Evolutionary conservation across 2,797 vertebrate species (phyloP).

Genomic region (Sebastes nivosus): DNA sequence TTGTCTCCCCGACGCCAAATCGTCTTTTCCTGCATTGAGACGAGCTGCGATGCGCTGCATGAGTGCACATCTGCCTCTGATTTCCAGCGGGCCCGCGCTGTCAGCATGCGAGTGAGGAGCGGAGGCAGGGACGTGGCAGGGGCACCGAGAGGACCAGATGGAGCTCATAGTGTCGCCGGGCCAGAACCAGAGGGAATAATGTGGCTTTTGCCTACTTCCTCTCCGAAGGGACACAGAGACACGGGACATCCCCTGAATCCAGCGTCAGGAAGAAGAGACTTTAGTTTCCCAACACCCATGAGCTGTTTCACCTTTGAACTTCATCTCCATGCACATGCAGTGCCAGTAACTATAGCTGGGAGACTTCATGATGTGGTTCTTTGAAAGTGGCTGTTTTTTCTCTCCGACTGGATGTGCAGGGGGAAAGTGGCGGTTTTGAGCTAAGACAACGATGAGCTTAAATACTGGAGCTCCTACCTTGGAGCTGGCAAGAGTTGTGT

Average conservation of each 20-base stretch:
- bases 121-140: conserved; percentile 72
- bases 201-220: conserved; percentile 63
- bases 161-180: conserved; percentile 52
- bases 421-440: conserved; percentile 64
- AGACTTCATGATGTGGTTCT: conserved; percentile 36
- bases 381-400: conserved; percentile 31
- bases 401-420: conserved; percentile 21
- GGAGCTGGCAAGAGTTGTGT: conserved; percentile 75
- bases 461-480: conserved; percentile 76
- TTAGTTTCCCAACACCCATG: conserved; percentile 33
- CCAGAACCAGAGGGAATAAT: conserved; percentile 61
- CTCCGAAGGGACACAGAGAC: conserved; percentile 32
- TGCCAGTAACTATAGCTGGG: conserved; percentile 30
- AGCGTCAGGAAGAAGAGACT: conserved; percentile 36
- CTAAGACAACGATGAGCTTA: conserved; percentile 73
- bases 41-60: conserved; percentile 30
- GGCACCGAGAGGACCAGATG: conserved; percentile 66
- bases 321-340: conserved; percentile 14
- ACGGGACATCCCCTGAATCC: conserved; percentile 46
- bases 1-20: conserved; percentile 51
- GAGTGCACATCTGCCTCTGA: conserved; percentile 74
- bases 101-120: conserved; percentile 53
- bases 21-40: conserved; percentile 47
- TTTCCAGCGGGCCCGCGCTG: conserved; percentile 63
- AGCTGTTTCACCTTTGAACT: conserved; percentile 52